phyloP scores from a whole-genome alignment of 2,888 invertebrate species.

The Amblyteles armatorius region DNA sequence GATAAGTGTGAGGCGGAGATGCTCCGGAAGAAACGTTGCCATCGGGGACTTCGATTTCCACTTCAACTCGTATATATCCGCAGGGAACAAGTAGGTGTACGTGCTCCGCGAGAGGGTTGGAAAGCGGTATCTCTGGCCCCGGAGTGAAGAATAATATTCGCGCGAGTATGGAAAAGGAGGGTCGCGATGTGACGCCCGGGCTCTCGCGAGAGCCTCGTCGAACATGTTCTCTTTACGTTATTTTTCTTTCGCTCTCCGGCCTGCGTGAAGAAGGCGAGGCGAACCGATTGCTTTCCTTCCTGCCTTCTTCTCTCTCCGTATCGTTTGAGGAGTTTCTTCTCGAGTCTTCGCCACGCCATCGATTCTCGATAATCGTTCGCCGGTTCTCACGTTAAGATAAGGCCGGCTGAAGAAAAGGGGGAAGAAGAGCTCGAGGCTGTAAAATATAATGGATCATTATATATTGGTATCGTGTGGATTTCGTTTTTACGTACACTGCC shows the following conservation, averaged over 20 bases:
- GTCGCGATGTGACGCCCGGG: not conserved
- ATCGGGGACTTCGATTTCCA: slow-evolving; percentile 33
- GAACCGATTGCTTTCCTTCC: slow-evolving; percentile 41
- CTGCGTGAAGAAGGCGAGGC: slow-evolving; percentile 31
- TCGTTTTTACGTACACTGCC: not conserved
- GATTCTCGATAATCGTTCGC: slow-evolving; percentile 61
- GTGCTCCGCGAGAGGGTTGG: slow-evolving; percentile 23
- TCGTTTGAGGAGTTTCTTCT: slow-evolving; percentile 30
- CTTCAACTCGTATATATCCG: slow-evolving; percentile 36
- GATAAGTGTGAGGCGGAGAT: not conserved
- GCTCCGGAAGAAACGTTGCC: slow-evolving; percentile 36
- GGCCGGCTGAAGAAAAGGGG: not conserved
- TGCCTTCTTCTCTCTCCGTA: slow-evolving; percentile 45
- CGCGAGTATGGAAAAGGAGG: not conserved
- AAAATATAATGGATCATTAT: not conserved
- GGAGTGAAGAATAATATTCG: slow-evolving; percentile 50
- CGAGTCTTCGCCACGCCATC: slow-evolving; percentile 21
- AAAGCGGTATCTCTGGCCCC: slow-evolving; percentile 7
- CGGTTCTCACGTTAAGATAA: slow-evolving; percentile 18
- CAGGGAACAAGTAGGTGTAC: slow-evolving; percentile 26
- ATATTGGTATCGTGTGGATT: not conserved
- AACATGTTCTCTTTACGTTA: slow-evolving; percentile 14
- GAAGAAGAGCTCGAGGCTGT: not conserved
- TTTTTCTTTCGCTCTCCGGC: slow-evolving; percentile 48
- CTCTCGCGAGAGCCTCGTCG: not conserved